A percentile compares a stretch with the other conserved stretches of the same genome.
These are phyloP conservation scores for Sinhomidia bicolor DNA, from an alignment of 2,888 invertebrate genomes.

Conservation along the genomic window DNA sequence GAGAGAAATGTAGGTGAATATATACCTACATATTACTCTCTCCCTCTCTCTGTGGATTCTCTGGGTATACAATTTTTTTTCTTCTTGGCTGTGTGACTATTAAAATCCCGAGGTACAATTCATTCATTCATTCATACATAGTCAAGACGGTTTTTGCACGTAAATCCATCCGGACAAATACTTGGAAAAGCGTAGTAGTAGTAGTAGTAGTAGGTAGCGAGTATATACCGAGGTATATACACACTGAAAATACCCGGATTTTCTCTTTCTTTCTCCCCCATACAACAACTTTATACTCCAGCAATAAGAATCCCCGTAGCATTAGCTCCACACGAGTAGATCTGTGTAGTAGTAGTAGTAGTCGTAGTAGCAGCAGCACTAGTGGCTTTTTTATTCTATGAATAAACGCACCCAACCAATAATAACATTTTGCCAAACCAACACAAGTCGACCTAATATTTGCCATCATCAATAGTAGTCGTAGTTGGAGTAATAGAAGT, in stretches of 20 bases:
- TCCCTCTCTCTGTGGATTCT: not conserved
- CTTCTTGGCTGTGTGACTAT: not conserved
- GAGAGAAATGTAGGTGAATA: not conserved
- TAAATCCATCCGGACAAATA: conserved; percentile 57
- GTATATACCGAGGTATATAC: too few species aligned
- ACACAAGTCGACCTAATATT: not conserved
- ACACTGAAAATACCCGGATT: conserved; percentile 18
- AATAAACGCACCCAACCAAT: conserved; percentile 44
- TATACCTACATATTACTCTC: not conserved
- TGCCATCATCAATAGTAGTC: not conserved
- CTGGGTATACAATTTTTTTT: not conserved
- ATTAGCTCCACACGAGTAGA: not conserved
- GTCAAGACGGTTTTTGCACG: conserved; percentile 28
- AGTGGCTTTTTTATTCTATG: conserved; percentile 29
- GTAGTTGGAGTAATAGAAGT: too few species aligned
- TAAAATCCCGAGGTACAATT: conserved; percentile 4
- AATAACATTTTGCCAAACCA: conserved; percentile 19
- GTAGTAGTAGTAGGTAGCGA: too few species aligned
- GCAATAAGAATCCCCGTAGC: conserved; percentile 54
- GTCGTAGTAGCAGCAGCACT: not conserved
- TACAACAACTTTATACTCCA: conserved; percentile 48
- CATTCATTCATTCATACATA: not conserved
- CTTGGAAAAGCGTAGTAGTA: conserved; percentile 1
- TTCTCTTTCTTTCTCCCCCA: not conserved
- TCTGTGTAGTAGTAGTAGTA: not conserved